Evolutionary conservation across 2,113 vertebrate species (phyloP).

Genomic region (Periophthalmodon schlosseri): DNA sequence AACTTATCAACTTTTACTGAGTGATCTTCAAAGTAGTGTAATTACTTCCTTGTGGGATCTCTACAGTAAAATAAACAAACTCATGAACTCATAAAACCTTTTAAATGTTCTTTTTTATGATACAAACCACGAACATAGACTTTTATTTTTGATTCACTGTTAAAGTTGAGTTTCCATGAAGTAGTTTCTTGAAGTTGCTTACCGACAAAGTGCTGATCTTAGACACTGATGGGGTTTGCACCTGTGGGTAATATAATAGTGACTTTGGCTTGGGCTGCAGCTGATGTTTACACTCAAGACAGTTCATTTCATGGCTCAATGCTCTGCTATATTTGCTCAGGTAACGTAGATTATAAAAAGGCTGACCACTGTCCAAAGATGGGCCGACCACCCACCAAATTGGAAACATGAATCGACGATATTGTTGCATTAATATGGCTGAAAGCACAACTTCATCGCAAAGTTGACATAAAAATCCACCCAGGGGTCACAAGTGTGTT

Average conservation of each 20-base stretch:
- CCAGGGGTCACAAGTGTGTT: background rate
- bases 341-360: slow-evolving; percentile 26
- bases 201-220: slow-evolving; percentile 15
- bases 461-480: background rate
- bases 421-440: background rate
- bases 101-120: background rate
- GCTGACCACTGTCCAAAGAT: slow-evolving; percentile 33
- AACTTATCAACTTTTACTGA: background rate
- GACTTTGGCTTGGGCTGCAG: slow-evolving; percentile 22
- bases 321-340: slow-evolving; percentile 8
- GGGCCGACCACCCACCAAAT: background rate
- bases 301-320: slow-evolving; percentile 49
- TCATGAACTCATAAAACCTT: background rate
- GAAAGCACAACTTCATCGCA: background rate
- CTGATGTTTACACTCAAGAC: slow-evolving; percentile 39
- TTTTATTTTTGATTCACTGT: background rate
- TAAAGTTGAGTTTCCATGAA: background rate
- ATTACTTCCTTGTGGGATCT: background rate
- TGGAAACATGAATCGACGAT: background rate
- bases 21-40: background rate
- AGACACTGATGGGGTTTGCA: slow-evolving; percentile 46
- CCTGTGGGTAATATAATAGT: slow-evolving; percentile 53
- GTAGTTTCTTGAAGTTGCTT: background rate
- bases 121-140: background rate
- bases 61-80: background rate